Evolutionary conservation across 2,113 vertebrate genomes (phyloP), one percentile per base, ranked within the genome.

Genomic region (Maccullochella peelii): DNA sequence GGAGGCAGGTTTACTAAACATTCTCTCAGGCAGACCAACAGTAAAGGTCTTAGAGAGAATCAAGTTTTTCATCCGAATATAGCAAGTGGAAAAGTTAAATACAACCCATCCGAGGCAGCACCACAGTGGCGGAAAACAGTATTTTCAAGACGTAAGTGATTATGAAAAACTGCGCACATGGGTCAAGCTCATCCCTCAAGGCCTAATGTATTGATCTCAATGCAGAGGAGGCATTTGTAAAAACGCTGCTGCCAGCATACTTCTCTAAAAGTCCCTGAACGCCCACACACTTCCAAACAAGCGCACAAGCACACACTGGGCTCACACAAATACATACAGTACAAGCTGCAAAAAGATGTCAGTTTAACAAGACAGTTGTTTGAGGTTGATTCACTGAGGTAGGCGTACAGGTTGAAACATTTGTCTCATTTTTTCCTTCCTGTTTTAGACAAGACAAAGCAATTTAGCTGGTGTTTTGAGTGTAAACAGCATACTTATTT

Each of bases 141-240:
- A 67, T 81, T 88, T 86, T 85, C 40, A 59, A 83, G 63, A 85
- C 54, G 12, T 27, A 82, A 89, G 63, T 89, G 87, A 92, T 83
- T 81, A 92, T 86, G 84, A 89, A 89, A 85, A 93, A 80, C 3
- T 84, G 78, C 86, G 80, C 73, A 79, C 80, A 91, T 77, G 80
- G 90, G 86, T 93, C 86, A 90, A 81, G 79, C 73, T 73, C 67
- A 78, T 62, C 80, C 85, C 89, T 66, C 50, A 67, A 86, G 91
- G 88, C 82, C 68, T 20, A 67, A 59, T 6, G 6, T 89, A 94
- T 95, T 83, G 92, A 95, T 94, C 83, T 77, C 62, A 74, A 87
- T 91, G 90, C 91, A 92, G 90, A 90, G 90, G 86, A 92, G 89
- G 91, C 73, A 85, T 91, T 92, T 88, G 89, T 86, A 88, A 78